These are phyloP conservation scores for Botia kubotai DNA, from an alignment of 2,797 vertebrate species.

Conservation along the genomic window DNA sequence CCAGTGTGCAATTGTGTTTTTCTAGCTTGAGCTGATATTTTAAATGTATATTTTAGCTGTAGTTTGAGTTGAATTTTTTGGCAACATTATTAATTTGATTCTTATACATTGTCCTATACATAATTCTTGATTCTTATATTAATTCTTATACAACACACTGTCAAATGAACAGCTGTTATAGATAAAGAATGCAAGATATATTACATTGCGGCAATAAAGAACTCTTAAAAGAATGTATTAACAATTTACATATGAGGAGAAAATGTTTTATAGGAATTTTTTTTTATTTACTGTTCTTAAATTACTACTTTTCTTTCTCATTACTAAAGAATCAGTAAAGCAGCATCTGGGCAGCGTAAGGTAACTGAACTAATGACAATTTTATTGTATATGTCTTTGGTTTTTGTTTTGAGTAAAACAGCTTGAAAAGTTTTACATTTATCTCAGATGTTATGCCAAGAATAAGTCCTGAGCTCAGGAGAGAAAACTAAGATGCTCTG, in stretches of 20 bases:
- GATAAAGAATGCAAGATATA: not conserved
- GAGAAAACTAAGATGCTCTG: constrained; percentile 3
- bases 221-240: not conserved
- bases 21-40: no score
- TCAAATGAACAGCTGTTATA: constrained; percentile 1
- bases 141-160: not conserved
- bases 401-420: constrained; percentile 31
- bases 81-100: not conserved
- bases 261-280: not conserved
- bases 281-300: not conserved
- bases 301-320: not conserved
- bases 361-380: not conserved
- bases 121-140: not conserved
- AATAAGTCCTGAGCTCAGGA: constrained; percentile 28
- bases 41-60: no score
- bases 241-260: not conserved
- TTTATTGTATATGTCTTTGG: constrained; percentile 23
- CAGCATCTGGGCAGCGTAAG: not conserved
- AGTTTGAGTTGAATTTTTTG: no score
- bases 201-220: not conserved
- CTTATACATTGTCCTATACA: no score
- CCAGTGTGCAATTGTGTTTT: no score
- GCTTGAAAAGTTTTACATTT: constrained; percentile 29
- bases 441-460: constrained; percentile 43
- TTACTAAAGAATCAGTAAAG: not conserved